These are phyloP conservation scores for Perca fluviatilis DNA, from an alignment of 2,113 vertebrate species.

Conservation along the genomic window DNA sequence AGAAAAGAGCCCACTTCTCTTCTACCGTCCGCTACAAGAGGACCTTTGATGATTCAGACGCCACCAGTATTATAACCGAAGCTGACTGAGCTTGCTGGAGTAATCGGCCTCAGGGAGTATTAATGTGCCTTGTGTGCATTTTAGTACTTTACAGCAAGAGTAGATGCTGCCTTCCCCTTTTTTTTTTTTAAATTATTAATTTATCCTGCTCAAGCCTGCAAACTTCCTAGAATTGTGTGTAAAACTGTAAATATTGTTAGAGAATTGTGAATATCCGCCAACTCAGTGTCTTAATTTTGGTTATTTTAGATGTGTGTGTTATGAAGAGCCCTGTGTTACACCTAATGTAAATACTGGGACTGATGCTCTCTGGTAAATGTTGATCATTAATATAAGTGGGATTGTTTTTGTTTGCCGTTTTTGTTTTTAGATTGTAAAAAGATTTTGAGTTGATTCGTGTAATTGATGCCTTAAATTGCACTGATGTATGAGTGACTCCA, in stretches of 20 bases:
- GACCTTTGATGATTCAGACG: constrained; percentile 89
- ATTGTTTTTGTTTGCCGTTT: not conserved
- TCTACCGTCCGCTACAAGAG: constrained; percentile 90
- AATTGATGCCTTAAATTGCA: constrained; percentile 34
- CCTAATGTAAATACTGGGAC: constrained; percentile 21
- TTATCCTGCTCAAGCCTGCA: constrained; percentile 31
- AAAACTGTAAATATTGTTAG: constrained; percentile 64
- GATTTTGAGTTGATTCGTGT: constrained; percentile 7
- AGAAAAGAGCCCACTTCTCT: constrained; percentile 79
- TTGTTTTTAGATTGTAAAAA: not conserved
- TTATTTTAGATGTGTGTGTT: constrained; percentile 24
- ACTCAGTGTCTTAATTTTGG: constrained; percentile 34
- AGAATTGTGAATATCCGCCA: constrained; percentile 47
- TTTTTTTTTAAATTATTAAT: constrained; percentile 63
- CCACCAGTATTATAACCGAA: constrained; percentile 84
- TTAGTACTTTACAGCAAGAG: constrained; percentile 5
- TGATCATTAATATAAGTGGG: not conserved
- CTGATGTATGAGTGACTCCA: constrained; percentile 40
- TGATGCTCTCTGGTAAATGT: not conserved
- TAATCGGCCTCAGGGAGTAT: constrained; percentile 48
- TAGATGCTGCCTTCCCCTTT: constrained; percentile 24
- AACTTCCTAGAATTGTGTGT: constrained; percentile 6
- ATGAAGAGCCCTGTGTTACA: not conserved
- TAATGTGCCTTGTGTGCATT: constrained; percentile 34
- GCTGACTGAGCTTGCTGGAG: constrained; percentile 62